Percentiles rank a stretch among this genome's conserved stretches.
These are phyloP conservation scores for Rhagoletis zephyria DNA, from an alignment of 1,140 invertebrate species.

Conservation along the genomic window DNA sequence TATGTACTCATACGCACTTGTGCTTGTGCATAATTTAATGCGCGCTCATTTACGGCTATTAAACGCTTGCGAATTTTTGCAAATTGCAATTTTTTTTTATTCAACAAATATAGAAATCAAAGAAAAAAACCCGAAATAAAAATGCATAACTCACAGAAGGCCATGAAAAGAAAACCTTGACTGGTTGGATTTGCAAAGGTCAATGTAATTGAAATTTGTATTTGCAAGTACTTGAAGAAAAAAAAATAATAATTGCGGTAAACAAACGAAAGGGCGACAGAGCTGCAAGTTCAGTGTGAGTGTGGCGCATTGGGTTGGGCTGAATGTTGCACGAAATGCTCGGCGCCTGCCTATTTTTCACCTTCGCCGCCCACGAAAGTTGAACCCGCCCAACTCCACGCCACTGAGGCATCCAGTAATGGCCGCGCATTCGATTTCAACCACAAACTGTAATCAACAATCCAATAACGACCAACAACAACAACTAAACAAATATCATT, in stretches of 20 bases:
- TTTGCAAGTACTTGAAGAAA: not conserved
- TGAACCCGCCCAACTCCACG: not conserved
- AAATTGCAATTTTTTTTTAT: not conserved
- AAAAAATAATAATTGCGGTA: not conserved
- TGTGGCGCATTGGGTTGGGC: not conserved
- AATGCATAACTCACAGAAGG: conserved; percentile 2
- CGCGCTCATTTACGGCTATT: conserved; percentile 10
- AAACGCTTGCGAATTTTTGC: conserved; percentile 34
- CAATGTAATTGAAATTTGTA: conserved; percentile 21
- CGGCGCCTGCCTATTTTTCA: not conserved
- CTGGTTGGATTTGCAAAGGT: not conserved
- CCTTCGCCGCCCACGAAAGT: not conserved
- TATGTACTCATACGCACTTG: too few species aligned
- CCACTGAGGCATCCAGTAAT: not conserved
- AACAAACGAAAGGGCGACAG: not conserved
- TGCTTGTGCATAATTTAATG: conserved; percentile 4
- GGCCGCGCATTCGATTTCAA: conserved; percentile 43
- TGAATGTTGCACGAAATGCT: not conserved
- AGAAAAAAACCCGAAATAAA: not conserved
- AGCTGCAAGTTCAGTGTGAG: not conserved
- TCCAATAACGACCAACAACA: not conserved
- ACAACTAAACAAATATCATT: not conserved
- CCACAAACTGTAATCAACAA: conserved; percentile 5
- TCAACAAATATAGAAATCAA: not conserved
- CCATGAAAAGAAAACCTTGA: conserved; percentile 21